phyloP scores from a whole-genome alignment of 2,888 invertebrate species.

The Leucozona laternaria region DNA sequence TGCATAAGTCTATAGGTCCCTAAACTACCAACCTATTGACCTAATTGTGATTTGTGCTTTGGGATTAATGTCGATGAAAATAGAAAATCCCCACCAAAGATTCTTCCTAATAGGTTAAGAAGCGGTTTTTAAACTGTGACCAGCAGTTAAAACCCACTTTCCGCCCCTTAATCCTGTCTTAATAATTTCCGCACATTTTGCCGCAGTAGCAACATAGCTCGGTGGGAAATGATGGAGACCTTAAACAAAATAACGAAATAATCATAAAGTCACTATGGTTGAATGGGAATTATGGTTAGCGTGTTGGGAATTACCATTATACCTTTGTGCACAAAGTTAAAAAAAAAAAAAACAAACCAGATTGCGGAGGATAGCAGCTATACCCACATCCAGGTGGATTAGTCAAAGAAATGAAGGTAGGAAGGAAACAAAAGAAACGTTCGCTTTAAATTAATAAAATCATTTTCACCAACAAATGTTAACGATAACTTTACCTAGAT shows the following conservation, averaged over 20 bases:
- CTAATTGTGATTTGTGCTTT: conserved; percentile 5
- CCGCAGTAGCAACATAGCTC: too few relatives aligned
- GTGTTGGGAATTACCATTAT: conserved; percentile 4
- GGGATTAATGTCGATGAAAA: neutral
- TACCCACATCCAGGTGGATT: neutral
- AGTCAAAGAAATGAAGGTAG: neutral
- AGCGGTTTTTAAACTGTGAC: conserved; percentile 8
- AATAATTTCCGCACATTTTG: conserved; percentile 13
- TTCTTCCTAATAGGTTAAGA: neutral
- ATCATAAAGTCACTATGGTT: neutral
- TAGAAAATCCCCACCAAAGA: neutral
- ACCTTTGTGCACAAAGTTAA: neutral
- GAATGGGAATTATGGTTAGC: neutral
- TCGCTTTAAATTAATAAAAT: neutral
- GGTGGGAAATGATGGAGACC: neutral
- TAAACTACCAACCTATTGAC: too few relatives aligned
- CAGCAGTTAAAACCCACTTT: neutral
- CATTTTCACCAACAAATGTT: neutral
- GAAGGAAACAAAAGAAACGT: neutral
- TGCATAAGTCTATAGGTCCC: neutral
- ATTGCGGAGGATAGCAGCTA: neutral
- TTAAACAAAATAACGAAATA: neutral
- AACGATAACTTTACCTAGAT: neutral
- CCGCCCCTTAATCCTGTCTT: neutral
- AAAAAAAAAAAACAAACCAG: neutral